These are phyloP conservation scores for Rhynchopsitta pachyrhyncha DNA, from an alignment of 2,113 vertebrate species.

Conservation along the genomic window DNA sequence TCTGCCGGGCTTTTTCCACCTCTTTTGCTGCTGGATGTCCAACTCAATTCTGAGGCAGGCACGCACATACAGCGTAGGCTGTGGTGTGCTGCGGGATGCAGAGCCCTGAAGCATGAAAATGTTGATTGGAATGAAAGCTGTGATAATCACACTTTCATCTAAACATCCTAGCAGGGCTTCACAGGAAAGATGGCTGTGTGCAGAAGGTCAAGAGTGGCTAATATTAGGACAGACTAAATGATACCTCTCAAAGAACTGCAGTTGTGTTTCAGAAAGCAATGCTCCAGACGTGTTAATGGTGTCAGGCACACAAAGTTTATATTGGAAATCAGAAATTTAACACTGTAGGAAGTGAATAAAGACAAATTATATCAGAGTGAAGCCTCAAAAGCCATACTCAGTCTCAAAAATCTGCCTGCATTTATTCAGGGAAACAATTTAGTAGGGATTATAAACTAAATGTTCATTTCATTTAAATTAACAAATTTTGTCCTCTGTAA, in stretches of 20 bases:
- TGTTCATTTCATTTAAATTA: neutral
- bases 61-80: rapidly evolving
- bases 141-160: neutral
- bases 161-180: neutral
- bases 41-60: neutral
- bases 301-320: neutral
- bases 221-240: neutral
- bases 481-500: neutral
- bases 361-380: neutral
- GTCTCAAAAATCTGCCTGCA: neutral
- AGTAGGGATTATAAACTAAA: neutral
- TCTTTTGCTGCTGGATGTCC: neutral
- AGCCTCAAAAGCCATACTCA: neutral
- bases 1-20: neutral
- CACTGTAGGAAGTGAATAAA: neutral
- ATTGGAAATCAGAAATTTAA: neutral
- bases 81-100: neutral
- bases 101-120: neutral
- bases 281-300: rapidly evolving
- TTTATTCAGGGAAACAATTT: neutral
- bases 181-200: neutral
- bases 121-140: slow-evolving; percentile 11
- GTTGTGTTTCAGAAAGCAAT: neutral
- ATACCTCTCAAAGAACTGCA: neutral
- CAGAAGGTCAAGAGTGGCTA: neutral